phyloP scores from a whole-genome alignment of 2,113 vertebrate species.

The Gobio gobio region DNA sequence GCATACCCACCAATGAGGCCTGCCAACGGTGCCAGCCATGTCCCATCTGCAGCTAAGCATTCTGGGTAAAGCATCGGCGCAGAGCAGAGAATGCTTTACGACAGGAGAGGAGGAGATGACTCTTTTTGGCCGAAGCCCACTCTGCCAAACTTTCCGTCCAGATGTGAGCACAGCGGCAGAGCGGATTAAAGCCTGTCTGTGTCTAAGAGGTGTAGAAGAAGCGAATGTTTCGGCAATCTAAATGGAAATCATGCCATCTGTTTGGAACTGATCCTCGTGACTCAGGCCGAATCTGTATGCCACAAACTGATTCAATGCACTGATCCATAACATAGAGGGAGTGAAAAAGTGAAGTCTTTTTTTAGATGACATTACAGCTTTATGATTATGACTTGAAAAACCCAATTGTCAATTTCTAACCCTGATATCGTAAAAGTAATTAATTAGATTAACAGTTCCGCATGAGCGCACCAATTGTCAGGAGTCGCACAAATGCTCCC shows the following conservation, averaged over 20 bases:
- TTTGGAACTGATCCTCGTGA: slow-evolving; percentile 50
- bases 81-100: not conserved
- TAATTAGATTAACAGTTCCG: not conserved
- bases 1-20: slow-evolving; percentile 8
- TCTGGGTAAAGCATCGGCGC: slow-evolving; percentile 25
- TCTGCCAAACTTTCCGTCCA: slow-evolving; percentile 23
- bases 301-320: slow-evolving; percentile 17
- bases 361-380: not conserved
- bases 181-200: slow-evolving; percentile 42
- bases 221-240: slow-evolving; percentile 51
- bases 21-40: slow-evolving; percentile 26
- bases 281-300: slow-evolving; percentile 46
- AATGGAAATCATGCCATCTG: slow-evolving; percentile 61
- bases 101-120: not conserved
- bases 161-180: slow-evolving; percentile 39
- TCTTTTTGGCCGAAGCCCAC: slow-evolving; percentile 17
- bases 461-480: not conserved
- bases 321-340: slow-evolving; percentile 32
- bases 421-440: not conserved
- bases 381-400: not conserved
- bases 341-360: not conserved
- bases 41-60: slow-evolving; percentile 2
- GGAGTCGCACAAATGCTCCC: not conserved
- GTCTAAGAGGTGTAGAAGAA: slow-evolving; percentile 46
- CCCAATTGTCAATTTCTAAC: not conserved